Conservation (phyloP, 2,113 vertebrate species). For the Gallinago jamesoni region DNA sequence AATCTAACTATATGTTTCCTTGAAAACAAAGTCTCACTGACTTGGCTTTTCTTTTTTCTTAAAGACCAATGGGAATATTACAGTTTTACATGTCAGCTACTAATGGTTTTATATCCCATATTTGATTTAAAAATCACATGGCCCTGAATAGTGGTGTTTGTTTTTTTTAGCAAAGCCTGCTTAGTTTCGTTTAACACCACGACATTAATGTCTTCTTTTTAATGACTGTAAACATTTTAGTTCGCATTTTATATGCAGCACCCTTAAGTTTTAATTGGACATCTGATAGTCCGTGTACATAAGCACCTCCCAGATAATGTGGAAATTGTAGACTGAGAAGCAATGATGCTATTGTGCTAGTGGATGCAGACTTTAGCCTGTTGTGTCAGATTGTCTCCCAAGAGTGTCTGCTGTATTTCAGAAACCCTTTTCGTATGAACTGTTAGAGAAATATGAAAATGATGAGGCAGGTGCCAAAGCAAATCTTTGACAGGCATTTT, state of each 20-base stretch:
- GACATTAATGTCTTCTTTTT: constrained; percentile 63
- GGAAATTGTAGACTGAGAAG: constrained; percentile 40
- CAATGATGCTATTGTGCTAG: constrained; percentile 58
- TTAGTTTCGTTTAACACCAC: constrained; percentile 33
- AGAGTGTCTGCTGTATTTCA: constrained; percentile 61
- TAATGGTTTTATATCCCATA: constrained; percentile 25
- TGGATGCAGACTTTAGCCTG: constrained; percentile 6
- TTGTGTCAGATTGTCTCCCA: constrained; percentile 50
- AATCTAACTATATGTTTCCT: neutral
- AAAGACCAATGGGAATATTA: constrained; percentile 29
- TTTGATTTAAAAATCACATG: constrained; percentile 46
- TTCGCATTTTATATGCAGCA: constrained; percentile 61
- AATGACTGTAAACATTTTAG: constrained; percentile 59
- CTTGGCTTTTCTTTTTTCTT: constrained; percentile 1
- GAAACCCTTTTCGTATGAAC: constrained; percentile 52
- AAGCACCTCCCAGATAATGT: constrained; percentile 53
- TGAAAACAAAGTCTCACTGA: neutral
- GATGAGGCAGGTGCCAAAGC: constrained; percentile 44
- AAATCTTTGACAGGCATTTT: constrained; percentile 39
- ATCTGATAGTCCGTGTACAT: constrained; percentile 61
- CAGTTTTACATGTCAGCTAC: constrained; percentile 16
- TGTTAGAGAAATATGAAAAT: constrained; percentile 62
- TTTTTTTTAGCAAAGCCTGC: constrained; percentile 24
- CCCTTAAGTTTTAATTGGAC: constrained; percentile 63
- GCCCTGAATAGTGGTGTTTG: constrained; percentile 18